Evolutionary conservation across 2,797 vertebrate genomes (phyloP).

Genomic region (Silurus aristotelis): DNA sequence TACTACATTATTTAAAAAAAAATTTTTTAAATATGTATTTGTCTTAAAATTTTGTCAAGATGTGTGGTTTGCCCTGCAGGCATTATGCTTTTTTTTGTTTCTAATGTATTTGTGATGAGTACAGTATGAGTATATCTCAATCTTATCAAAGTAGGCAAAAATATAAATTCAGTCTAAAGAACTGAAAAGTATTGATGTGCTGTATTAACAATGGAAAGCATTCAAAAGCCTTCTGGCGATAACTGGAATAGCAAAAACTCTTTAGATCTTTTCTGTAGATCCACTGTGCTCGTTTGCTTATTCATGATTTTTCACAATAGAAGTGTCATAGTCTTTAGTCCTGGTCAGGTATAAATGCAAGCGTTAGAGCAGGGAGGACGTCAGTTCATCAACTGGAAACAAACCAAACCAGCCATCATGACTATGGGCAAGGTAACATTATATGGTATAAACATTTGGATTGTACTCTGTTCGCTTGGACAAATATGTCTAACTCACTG

Average conservation of each 20-base stretch:
- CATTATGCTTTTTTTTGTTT: no score
- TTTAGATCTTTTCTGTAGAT: not conserved
- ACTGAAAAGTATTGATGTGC: no score
- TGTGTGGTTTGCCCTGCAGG: no score
- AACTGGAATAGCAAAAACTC: not conserved
- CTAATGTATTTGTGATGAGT: no score
- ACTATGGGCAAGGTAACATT: conserved; percentile 30
- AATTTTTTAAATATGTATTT: no score
- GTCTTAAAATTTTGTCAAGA: no score
- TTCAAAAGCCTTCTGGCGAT: no score
- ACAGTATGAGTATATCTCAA: no score
- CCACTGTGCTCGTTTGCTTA: not conserved
- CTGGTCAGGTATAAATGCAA: conserved; percentile 39
- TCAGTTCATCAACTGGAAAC: conserved; percentile 23
- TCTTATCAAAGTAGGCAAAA: no score
- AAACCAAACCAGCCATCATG: not conserved
- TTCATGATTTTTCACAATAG: not conserved
- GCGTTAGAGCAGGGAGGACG: conserved; percentile 6
- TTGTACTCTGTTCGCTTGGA: not conserved
- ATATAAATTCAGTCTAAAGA: no score
- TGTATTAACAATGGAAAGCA: no score
- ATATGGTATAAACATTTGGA: not conserved
- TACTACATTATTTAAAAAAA: no score
- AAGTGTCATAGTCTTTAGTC: not conserved
- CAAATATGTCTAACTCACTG: not conserved